These are phyloP conservation scores for Galeopterus variegatus DNA, from an alignment of 2,113 vertebrate genomes.

Conservation along the genomic window DNA sequence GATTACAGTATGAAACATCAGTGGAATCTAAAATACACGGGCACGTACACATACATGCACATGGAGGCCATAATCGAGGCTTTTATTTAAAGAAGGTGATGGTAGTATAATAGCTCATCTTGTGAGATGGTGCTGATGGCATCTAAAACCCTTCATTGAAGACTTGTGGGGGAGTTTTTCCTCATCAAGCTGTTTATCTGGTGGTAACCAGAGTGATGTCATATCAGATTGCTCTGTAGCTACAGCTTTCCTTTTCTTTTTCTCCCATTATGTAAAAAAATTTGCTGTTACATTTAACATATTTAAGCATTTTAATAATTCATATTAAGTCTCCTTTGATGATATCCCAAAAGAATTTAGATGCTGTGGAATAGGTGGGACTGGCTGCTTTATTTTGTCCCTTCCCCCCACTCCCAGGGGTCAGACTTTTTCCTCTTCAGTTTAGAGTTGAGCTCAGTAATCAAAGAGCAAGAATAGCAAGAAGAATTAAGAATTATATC, in stretches of 20 bases:
- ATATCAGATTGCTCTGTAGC: neutral
- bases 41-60: neutral
- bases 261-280: neutral
- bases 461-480: neutral
- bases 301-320: slow-evolving; percentile 33
- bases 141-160: neutral
- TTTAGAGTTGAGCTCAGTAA: slow-evolving; percentile 2
- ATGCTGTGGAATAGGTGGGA: neutral
- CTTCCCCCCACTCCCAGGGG: neutral
- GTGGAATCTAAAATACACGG: neutral
- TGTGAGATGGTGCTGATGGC: neutral
- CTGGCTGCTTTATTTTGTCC: slow-evolving; percentile 46
- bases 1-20: neutral
- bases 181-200: neutral
- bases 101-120: neutral
- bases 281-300: slow-evolving; percentile 18
- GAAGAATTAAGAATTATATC: neutral
- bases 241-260: neutral
- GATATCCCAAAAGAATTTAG: neutral
- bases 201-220: neutral
- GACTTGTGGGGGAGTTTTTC: neutral
- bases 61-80: neutral
- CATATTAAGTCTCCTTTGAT: neutral
- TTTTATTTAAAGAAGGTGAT: neutral
- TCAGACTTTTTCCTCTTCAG: neutral